These are phyloP conservation scores for Poecilia gillii DNA, from an alignment of 2,797 vertebrate species.

Conservation along the genomic window DNA sequence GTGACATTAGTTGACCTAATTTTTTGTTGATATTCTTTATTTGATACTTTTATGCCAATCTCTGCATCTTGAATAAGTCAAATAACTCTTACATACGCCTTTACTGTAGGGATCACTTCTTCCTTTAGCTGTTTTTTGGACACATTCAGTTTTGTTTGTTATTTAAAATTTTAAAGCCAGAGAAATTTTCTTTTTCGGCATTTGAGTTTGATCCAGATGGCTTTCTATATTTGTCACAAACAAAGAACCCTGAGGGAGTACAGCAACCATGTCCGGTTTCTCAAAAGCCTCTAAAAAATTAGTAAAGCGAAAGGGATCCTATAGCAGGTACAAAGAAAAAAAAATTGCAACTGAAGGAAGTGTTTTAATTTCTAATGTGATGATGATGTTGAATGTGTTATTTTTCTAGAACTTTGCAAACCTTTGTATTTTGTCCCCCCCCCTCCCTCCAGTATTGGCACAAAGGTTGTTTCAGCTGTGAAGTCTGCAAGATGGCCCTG, in stretches of 20 bases:
- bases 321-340: neutral
- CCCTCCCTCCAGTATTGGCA: constrained; percentile 88
- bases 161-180: neutral
- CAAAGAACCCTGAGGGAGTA: neutral
- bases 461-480: constrained; percentile 97
- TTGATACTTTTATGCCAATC: neutral
- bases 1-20: neutral
- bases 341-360: neutral
- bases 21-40: neutral
- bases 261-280: neutral
- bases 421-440: neutral
- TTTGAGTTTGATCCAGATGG: neutral
- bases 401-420: neutral
- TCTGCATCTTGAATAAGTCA: neutral
- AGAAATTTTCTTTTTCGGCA: neutral
- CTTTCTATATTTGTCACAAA: neutral
- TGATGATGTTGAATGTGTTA: neutral
- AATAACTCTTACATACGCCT: neutral
- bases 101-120: neutral
- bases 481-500: constrained; percentile 97
- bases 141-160: neutral
- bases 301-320: neutral
- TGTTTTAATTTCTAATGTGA: neutral
- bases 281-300: neutral
- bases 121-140: neutral